Conservation (phyloP, 2,888 invertebrate species). For the Andrena chrysosceles region DNA sequence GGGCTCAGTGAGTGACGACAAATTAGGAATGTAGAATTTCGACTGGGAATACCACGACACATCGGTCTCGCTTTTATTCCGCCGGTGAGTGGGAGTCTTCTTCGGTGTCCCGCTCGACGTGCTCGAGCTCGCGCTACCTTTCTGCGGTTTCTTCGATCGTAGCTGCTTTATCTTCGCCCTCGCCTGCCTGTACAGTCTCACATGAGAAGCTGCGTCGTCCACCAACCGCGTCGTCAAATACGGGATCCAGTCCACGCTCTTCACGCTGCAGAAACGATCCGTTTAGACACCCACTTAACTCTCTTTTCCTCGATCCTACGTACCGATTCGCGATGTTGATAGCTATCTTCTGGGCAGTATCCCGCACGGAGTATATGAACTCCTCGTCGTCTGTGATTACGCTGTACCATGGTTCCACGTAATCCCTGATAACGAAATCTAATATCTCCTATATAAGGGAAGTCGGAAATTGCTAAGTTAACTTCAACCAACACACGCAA, state of each 20-base stretch:
- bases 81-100: slow-evolving; percentile 87
- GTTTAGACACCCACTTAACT: not conserved
- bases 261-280: slow-evolving; percentile 85
- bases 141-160: slow-evolving; percentile 75
- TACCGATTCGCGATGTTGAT: slow-evolving; percentile 88
- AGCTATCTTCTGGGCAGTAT: slow-evolving; percentile 90
- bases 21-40: slow-evolving; percentile 87
- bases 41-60: slow-evolving; percentile 89
- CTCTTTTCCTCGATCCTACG: not conserved
- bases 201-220: slow-evolving; percentile 95
- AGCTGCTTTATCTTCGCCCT: slow-evolving; percentile 84
- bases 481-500: not conserved
- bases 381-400: slow-evolving; percentile 90
- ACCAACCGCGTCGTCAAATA: slow-evolving; percentile 94
- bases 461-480: slow-evolving; percentile 31
- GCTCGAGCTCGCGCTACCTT: slow-evolving; percentile 80
- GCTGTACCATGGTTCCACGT: slow-evolving; percentile 91
- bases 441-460: slow-evolving; percentile 88
- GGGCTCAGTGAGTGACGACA: slow-evolving; percentile 81
- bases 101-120: slow-evolving; percentile 83
- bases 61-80: slow-evolving; percentile 92
- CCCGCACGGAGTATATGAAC: slow-evolving; percentile 90
- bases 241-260: slow-evolving; percentile 96
- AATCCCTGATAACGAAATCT: slow-evolving; percentile 92
- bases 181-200: slow-evolving; percentile 94